A percentile compares a stretch with the other conserved stretches of the same genome.
Evolutionary conservation across 2,888 invertebrate species (phyloP).

Genomic region (Lochmaea capreae): DNA sequence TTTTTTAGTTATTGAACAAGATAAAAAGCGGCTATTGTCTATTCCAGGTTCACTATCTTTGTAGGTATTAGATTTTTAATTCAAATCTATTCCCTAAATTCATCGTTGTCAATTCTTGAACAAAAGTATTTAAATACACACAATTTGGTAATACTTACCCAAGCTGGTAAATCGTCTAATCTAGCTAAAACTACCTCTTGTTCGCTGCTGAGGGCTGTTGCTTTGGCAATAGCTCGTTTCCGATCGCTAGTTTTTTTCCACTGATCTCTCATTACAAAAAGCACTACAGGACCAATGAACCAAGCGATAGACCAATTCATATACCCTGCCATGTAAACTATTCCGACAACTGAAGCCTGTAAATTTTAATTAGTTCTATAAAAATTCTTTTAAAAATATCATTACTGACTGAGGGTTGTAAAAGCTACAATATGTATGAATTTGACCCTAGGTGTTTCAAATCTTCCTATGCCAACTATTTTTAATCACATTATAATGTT

Average conservation of each 20-base stretch:
- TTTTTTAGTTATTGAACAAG: too few relatives aligned
- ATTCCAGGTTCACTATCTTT: too few relatives aligned
- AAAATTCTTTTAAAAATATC: background rate
- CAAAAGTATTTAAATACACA: background rate
- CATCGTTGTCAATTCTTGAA: background rate
- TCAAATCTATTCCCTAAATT: too few relatives aligned
- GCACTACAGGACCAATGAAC: constrained; percentile 84
- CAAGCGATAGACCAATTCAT: constrained; percentile 91
- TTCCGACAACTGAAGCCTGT: constrained; percentile 77
- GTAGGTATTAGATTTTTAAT: too few relatives aligned
- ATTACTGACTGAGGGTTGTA: background rate
- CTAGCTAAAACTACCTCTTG: constrained; percentile 88
- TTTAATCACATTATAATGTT: background rate
- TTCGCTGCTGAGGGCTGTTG: constrained; percentile 82
- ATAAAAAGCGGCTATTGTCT: too few relatives aligned
- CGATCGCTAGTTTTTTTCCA: constrained; percentile 81
- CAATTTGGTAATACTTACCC: constrained; percentile 73
- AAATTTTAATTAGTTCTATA: constrained; percentile 43
- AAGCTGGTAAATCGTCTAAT: constrained; percentile 91
- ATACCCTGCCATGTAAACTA: constrained; percentile 84
- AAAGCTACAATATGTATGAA: too few relatives aligned
- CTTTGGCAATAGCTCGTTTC: constrained; percentile 80
- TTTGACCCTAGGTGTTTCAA: background rate
- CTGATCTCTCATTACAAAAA: constrained; percentile 84
- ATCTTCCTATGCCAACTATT: too few relatives aligned